phyloP scores from a whole-genome alignment of 2,113 vertebrate genomes.

The Phaethornis superciliosus region DNA sequence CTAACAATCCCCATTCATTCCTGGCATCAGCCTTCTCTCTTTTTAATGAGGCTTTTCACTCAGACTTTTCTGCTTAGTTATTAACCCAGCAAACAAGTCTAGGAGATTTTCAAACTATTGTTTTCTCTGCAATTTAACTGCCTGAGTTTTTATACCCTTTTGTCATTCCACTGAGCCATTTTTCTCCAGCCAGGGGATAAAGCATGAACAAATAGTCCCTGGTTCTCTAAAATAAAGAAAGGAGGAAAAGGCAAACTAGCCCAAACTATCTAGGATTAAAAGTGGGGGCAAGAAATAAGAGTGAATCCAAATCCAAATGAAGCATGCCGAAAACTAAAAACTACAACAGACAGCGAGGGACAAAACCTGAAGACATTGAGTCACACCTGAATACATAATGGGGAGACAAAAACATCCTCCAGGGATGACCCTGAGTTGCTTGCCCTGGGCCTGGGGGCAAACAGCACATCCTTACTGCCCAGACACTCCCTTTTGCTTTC shows the following conservation, averaged over 20 bases:
- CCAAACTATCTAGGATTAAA: constrained; percentile 11
- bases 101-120: constrained; percentile 40
- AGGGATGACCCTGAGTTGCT: fast-evolving
- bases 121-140: constrained; percentile 14
- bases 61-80: constrained; percentile 29
- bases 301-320: background rate
- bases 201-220: background rate
- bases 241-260: constrained; percentile 6
- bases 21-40: constrained; percentile 26
- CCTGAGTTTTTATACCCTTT: constrained; percentile 28
- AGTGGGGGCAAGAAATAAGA: background rate
- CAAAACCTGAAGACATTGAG: background rate
- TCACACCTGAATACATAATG: fast-evolving
- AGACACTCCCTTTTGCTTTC: background rate
- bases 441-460: background rate
- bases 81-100: constrained; percentile 50
- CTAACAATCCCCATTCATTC: constrained; percentile 21
- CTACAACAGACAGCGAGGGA: background rate
- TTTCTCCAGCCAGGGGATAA: background rate
- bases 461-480: background rate
- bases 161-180: constrained; percentile 4
- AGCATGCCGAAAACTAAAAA: background rate
- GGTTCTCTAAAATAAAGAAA: background rate
- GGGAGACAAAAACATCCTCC: background rate
- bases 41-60: constrained; percentile 60